phyloP scores from a whole-genome alignment of 2,113 vertebrate species.

The Hippocampus mohnikei region DNA sequence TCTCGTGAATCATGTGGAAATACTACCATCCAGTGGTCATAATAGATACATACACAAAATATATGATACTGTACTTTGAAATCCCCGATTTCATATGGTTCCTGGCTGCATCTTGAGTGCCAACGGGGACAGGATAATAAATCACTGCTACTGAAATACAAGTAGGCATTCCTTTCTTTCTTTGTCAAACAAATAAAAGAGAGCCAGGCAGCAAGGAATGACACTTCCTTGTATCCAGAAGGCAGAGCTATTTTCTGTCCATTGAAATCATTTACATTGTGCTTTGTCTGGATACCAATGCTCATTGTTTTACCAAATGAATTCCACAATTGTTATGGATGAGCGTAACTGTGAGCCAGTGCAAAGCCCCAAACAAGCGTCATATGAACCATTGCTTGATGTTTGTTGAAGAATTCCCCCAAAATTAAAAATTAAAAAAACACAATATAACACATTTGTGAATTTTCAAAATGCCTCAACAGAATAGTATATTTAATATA shows the following conservation, averaged over 20 bases:
- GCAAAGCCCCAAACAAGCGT: conserved; percentile 17
- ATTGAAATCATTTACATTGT: conserved; percentile 29
- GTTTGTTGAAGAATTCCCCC: conserved; percentile 6
- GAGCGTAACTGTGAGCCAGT: conserved; percentile 15
- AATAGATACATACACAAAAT: conserved; percentile 2
- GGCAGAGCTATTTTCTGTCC: conserved; percentile 29
- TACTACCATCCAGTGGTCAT: conserved; percentile 49
- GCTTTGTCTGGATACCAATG: conserved; percentile 28
- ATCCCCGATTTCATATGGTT: background rate
- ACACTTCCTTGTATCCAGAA: conserved; percentile 32
- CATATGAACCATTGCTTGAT: conserved; percentile 22
- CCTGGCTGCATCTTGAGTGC: background rate
- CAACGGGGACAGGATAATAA: background rate
- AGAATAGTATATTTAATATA: background rate
- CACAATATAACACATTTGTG: conserved; percentile 12
- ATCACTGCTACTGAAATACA: conserved; percentile 6
- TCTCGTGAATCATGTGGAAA: conserved; percentile 2
- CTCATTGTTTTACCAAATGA: conserved; percentile 24
- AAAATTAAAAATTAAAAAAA: conserved; percentile 17
- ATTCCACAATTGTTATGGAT: conserved; percentile 26
- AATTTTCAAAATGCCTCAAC: background rate
- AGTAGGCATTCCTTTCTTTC: background rate
- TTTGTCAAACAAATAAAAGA: conserved; percentile 21
- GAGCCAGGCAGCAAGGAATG: conserved; percentile 7
- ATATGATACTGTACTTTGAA: background rate